Conservation (phyloP, 2,113 vertebrate genomes). For the Mus pahari region DNA sequence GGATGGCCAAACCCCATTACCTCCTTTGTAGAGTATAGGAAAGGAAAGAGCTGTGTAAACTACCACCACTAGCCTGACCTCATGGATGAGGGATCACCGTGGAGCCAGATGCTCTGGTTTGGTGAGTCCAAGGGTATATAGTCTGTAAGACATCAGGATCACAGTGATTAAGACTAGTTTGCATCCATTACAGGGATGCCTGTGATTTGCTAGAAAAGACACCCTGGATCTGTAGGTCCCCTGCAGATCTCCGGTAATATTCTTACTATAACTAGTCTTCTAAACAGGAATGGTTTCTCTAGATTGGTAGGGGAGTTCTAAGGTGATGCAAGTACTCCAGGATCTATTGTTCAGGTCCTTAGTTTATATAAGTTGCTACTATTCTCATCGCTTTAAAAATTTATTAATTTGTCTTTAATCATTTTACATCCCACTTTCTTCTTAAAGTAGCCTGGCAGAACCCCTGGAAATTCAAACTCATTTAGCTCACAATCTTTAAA, state of each 20-base stretch:
- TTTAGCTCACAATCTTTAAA: conserved; percentile 27
- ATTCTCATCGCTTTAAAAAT: background rate
- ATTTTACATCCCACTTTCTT: too few relatives aligned
- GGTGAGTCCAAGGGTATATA: background rate
- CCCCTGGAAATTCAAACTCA: conserved; percentile 13
- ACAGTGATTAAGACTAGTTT: background rate
- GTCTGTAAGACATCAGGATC: background rate
- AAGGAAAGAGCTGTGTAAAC: background rate
- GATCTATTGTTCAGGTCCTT: background rate
- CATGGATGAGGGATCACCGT: background rate
- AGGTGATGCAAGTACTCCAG: background rate
- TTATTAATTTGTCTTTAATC: too few relatives aligned
- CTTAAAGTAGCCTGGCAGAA: conserved; percentile 19
- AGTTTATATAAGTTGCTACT: conserved; percentile 10
- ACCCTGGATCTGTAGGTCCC: background rate
- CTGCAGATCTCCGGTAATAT: conserved; percentile 18
- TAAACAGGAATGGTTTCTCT: background rate
- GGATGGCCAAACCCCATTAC: background rate
- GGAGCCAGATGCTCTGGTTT: background rate
- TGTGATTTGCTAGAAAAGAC: background rate
- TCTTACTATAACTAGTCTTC: conserved; percentile 7
- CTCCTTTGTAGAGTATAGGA: background rate
- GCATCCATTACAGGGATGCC: background rate
- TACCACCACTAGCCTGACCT: background rate
- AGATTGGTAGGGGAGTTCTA: background rate